Evolutionary conservation across 2,113 vertebrate species (phyloP).

Genomic region (Cyanoramphus novaezelandiae): DNA sequence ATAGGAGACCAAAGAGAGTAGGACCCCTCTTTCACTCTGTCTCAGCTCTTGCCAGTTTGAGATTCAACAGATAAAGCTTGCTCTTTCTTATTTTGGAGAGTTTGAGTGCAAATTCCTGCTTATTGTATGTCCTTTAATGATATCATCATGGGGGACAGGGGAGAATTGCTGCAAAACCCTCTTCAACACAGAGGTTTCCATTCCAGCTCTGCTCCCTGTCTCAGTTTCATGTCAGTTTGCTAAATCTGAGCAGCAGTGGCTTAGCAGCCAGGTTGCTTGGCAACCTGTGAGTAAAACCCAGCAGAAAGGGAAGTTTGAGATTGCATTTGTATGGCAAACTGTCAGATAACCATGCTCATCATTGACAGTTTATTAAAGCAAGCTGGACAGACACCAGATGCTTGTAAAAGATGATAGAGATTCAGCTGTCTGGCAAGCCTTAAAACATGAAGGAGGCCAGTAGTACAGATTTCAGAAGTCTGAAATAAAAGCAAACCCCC

Average conservation of each 20-base stretch:
- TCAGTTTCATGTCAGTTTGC: background rate
- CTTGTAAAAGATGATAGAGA: background rate
- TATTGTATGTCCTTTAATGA: background rate
- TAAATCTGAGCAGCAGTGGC: background rate
- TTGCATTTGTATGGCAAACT: background rate
- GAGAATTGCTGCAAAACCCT: background rate
- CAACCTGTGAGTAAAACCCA: background rate
- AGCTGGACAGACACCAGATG: background rate
- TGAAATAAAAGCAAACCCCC: background rate
- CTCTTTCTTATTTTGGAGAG: background rate
- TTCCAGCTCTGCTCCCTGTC: background rate
- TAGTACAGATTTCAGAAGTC: background rate
- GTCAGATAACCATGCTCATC: background rate
- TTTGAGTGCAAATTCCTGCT: background rate
- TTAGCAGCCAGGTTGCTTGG: background rate
- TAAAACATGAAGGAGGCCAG: rapidly evolving
- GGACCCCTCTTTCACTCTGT: background rate
- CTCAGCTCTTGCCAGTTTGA: background rate
- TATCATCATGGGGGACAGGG: rapidly evolving
- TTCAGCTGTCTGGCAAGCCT: background rate
- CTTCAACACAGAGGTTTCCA: background rate
- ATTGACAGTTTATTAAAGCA: background rate
- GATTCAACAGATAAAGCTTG: background rate
- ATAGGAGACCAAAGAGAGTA: rapidly evolving
- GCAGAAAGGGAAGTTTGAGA: background rate